A percentile compares a stretch with the other conserved stretches of the same genome.
Evolutionary conservation across 2,797 vertebrate species (phyloP).

Genomic region (Lutjanus campechanus): DNA sequence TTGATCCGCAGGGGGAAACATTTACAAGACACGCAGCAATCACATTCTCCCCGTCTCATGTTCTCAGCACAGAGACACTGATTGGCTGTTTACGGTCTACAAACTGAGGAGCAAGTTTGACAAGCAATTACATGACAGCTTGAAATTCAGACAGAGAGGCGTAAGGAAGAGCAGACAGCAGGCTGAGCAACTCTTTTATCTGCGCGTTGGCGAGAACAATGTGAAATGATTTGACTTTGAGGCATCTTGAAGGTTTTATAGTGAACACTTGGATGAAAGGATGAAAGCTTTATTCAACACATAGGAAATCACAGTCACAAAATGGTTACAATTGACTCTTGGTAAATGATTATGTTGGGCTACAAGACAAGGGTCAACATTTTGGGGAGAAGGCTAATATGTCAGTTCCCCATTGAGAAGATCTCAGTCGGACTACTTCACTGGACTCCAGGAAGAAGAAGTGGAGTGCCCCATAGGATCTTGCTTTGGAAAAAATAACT

Average conservation of each 20-base stretch:
- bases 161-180: slow-evolving; percentile 2
- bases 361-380: not conserved
- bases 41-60: slow-evolving; percentile 39
- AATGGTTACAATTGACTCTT: no score
- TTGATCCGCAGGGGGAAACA: slow-evolving; percentile 60
- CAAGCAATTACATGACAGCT: slow-evolving; percentile 50
- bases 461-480: no score
- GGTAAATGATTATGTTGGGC: not conserved
- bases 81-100: slow-evolving; percentile 48
- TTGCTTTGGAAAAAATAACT: no score
- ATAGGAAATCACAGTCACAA: not conserved
- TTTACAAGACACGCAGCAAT: slow-evolving; percentile 52
- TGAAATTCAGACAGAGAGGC: slow-evolving; percentile 22
- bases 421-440: not conserved
- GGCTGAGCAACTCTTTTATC: not conserved
- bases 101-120: slow-evolving; percentile 37
- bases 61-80: slow-evolving; percentile 41
- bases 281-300: not conserved
- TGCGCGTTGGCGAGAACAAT: not conserved
- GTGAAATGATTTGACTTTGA: not conserved
- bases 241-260: not conserved
- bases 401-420: not conserved
- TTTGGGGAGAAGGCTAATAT: not conserved
- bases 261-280: not conserved
- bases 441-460: not conserved